Percentiles rank a stretch among this genome's conserved stretches.
These are phyloP conservation scores for Ceratoteleas bidentatus DNA, from an alignment of 1,140 invertebrate genomes.

Conservation along the genomic window DNA sequence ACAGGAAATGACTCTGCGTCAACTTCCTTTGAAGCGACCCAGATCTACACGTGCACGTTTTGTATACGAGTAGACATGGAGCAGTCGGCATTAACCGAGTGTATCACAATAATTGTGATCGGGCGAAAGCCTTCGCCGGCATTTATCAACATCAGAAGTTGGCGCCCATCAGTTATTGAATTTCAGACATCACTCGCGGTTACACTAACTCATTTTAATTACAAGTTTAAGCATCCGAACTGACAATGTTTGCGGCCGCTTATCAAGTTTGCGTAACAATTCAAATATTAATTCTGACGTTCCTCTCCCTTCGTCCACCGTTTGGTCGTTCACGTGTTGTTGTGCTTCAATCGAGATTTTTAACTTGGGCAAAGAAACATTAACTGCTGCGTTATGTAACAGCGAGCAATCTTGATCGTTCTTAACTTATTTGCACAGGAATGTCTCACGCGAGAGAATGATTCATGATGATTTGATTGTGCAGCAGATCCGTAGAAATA, in stretches of 20 bases:
- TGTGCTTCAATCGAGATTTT: constrained; percentile 9
- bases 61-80: neutral
- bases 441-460: constrained; percentile 34
- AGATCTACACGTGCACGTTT: constrained; percentile 30
- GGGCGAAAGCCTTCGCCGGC: constrained; percentile 18
- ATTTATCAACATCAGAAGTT: constrained; percentile 32
- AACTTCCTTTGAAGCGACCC: constrained; percentile 56
- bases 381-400: constrained; percentile 22
- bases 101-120: constrained; percentile 50
- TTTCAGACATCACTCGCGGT: constrained; percentile 30
- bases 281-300: neutral
- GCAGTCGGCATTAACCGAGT: constrained; percentile 26
- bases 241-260: neutral
- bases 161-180: constrained; percentile 30
- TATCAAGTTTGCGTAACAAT: constrained; percentile 2
- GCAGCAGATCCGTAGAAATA: no score
- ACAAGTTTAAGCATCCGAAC: constrained; percentile 21
- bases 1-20: constrained; percentile 62
- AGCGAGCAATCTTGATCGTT: constrained; percentile 30
- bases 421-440: constrained; percentile 26
- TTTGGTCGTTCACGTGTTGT: neutral
- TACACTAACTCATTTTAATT: constrained; percentile 19
- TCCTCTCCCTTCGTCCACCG: neutral
- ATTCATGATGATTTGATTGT: constrained; percentile 37
- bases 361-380: constrained; percentile 25